Evolutionary conservation across 1,140 invertebrate species (phyloP).

Genomic region (Zophobas morio): DNA sequence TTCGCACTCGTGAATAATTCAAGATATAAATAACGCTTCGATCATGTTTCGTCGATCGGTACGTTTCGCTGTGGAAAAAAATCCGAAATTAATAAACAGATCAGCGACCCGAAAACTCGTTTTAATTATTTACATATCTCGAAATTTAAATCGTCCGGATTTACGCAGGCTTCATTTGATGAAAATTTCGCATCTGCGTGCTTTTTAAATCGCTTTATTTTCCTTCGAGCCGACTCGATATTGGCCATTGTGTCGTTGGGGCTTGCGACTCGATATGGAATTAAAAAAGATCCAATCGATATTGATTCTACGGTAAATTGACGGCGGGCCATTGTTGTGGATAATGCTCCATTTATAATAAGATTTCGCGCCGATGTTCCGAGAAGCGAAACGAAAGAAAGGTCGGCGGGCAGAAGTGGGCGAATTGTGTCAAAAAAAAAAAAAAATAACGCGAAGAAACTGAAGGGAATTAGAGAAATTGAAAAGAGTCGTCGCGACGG

Average conservation of each 20-base stretch:
- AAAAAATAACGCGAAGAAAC: too few species aligned
- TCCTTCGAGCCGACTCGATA: too few species aligned
- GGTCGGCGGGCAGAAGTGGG: background rate
- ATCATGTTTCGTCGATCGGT: background rate
- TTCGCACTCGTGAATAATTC: background rate
- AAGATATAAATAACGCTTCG: background rate
- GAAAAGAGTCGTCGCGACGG: too few species aligned
- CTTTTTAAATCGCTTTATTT: too few species aligned
- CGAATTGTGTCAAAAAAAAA: too few species aligned
- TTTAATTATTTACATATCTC: constrained; percentile 1
- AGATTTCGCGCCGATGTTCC: background rate
- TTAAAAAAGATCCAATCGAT: constrained; percentile 7
- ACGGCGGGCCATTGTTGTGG: background rate
- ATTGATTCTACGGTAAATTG: constrained; percentile 19
- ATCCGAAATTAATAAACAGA: constrained; percentile 14
- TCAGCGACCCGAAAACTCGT: constrained; percentile 14
- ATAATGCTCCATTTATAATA: background rate
- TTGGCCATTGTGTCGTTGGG: background rate
- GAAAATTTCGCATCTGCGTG: too few species aligned
- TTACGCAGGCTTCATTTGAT: too few species aligned
- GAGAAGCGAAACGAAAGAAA: background rate
- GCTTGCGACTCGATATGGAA: constrained; percentile 1
- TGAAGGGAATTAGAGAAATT: too few species aligned
- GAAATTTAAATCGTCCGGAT: background rate
- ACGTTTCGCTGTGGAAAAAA: background rate